A percentile compares a stretch with the other conserved stretches of the same genome.
phyloP scores from a whole-genome alignment of 1,140 invertebrate genomes.

The Drosophila athabasca region DNA sequence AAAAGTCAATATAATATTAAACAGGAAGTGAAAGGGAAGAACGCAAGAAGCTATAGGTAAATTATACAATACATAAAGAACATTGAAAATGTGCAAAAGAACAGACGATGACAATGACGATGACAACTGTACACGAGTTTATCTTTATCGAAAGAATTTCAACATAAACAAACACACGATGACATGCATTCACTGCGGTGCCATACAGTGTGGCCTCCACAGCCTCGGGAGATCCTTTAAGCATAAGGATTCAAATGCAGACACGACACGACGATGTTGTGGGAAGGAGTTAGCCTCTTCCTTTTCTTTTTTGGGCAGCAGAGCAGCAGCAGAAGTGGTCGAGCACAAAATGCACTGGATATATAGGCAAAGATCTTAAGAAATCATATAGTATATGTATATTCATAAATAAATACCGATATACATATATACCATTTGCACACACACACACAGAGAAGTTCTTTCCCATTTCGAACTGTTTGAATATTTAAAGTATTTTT shows the following conservation, averaged over 20 bases:
- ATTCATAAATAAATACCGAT: conserved; percentile 40
- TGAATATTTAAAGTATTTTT: conserved; percentile 10
- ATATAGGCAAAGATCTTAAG: conserved; percentile 54
- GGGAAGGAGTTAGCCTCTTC: background rate
- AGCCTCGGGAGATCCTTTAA: background rate
- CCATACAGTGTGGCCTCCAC: conserved; percentile 24
- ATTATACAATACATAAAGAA: conserved; percentile 62
- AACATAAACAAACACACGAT: background rate
- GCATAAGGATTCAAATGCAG: no score
- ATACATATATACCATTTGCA: conserved; percentile 45
- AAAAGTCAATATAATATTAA: conserved; percentile 32
- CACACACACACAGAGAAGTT: conserved; percentile 17
- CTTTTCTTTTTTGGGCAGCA: conserved; percentile 39
- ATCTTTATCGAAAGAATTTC: conserved; percentile 32
- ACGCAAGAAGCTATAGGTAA: conserved; percentile 56
- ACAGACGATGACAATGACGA: conserved; percentile 8
- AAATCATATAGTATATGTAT: conserved; percentile 45
- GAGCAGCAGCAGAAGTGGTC: conserved; percentile 29
- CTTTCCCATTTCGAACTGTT: conserved; percentile 30
- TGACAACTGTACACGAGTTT: conserved; percentile 21
- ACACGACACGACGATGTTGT: no score
- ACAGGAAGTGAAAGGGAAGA: conserved; percentile 6
- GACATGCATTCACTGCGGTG: conserved; percentile 8
- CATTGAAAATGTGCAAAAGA: conserved; percentile 31
- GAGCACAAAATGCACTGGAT: conserved; percentile 68